Conservation (phyloP, 2,113 vertebrate species). For the Leuciscus idus region DNA sequence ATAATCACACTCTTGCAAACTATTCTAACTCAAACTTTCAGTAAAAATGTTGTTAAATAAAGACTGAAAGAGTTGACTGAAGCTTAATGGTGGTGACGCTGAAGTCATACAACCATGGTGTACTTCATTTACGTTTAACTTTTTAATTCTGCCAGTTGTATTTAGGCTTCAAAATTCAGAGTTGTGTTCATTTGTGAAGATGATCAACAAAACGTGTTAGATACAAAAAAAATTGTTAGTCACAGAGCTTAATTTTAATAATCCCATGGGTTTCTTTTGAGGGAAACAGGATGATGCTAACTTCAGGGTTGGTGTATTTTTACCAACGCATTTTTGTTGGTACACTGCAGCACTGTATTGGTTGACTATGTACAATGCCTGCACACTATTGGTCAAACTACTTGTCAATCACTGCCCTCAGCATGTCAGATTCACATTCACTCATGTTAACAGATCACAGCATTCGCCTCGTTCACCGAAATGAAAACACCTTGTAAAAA, state of each 20-base stretch:
- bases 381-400: too few species aligned
- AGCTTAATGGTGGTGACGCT: not conserved
- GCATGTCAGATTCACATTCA: too few species aligned
- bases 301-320: too few species aligned
- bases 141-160: not conserved
- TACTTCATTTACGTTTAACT: not conserved
- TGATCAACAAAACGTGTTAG: not conserved
- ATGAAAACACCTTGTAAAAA: not conserved
- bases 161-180: not conserved
- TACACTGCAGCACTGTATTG: too few species aligned
- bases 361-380: too few species aligned
- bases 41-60: not conserved
- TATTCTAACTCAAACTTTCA: too few species aligned
- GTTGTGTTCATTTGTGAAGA: not conserved
- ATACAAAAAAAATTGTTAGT: not conserved
- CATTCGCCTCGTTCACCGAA: too few species aligned
- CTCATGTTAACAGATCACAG: too few species aligned
- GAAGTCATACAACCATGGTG: not conserved
- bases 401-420: too few species aligned
- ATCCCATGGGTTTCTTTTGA: not conserved
- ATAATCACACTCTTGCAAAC: too few species aligned
- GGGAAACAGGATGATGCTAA: not conserved
- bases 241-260: not conserved
- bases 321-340: too few species aligned
- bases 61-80: not conserved